Evolutionary conservation across 2,113 vertebrate species (phyloP), one percentile per base, ranked within the genome.

Genomic region (Hiodon alosoides): DNA sequence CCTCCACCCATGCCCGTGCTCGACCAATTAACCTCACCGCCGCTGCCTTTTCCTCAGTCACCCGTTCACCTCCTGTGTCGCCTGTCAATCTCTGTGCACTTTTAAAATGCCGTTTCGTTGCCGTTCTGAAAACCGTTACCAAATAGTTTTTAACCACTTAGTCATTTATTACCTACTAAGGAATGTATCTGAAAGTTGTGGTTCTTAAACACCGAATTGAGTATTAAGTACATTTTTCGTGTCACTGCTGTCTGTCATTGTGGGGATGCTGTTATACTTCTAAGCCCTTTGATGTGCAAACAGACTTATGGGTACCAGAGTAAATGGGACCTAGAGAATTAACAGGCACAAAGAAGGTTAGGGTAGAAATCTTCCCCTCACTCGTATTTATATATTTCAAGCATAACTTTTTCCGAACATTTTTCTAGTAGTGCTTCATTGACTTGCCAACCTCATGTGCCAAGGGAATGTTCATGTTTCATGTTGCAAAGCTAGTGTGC

Each of bases 11-110:
- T 7, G 11, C 55, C 71, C 58, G 16, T 31, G 7, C 65, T 75
- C 68, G 65, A 68, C 73, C 58, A 75, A 75, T 75, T 75, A 75
- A 75, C 58, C 66, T 78, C 66, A 47, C 58, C 67, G 1, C 55
- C 31, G 58, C 55, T 54, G 51, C 59, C 58, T 57, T 57, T 69
- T 62, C 16, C 59, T 4, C 17, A 48, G 59, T 8, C 51, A 11
- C 51, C 48, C 31, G 54, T 67, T 71, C 0, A 0, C 46, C 70
- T 0, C 0, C 0, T 0, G 65, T 78, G 52, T 79, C 31, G 79
- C 82, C 46, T 48, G 7, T 66, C 7, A 52, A n/a, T 58, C 9
- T 47, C 17, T 48, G 17, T 8, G 50, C 54, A 58, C 13, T 9
- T 48, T 59, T 51, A 31, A 31, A 31, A 47, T 71, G 17, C 46